Percentiles rank a stretch among this genome's conserved stretches.
Conservation (phyloP, 2,888 invertebrate species). For the Oxyteleia sp. region DNA sequence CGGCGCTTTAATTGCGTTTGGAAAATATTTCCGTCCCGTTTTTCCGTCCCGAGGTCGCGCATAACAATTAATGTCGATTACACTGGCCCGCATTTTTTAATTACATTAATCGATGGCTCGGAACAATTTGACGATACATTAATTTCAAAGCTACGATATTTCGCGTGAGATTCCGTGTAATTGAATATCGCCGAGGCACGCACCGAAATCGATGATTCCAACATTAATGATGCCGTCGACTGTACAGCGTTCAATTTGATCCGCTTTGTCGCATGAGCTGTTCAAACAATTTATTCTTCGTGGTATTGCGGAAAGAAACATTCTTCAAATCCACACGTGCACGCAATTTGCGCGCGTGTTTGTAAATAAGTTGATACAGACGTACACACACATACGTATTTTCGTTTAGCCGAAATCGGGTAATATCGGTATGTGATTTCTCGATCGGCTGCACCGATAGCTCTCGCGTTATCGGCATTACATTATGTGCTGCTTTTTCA, state of each 20-base stretch:
- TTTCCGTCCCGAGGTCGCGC: too few species aligned
- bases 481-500: slow-evolving; percentile 63
- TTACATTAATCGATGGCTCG: slow-evolving; percentile 37
- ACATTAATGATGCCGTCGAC: slow-evolving; percentile 39
- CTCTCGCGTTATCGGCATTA: slow-evolving; percentile 78
- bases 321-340: too few species aligned
- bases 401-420: slow-evolving; percentile 49
- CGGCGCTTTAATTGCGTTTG: too few species aligned
- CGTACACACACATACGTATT: slow-evolving; percentile 14
- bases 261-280: slow-evolving; percentile 60
- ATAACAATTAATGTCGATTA: too few species aligned
- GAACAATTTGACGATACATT: slow-evolving; percentile 22
- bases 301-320: slow-evolving; percentile 6
- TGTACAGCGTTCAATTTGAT: slow-evolving; percentile 40
- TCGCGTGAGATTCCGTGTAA: slow-evolving; percentile 11
- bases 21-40: too few species aligned
- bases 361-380: slow-evolving; percentile 35
- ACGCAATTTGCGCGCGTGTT: too few species aligned
- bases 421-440: slow-evolving; percentile 43
- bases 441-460: slow-evolving; percentile 73
- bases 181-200: slow-evolving; percentile 21
- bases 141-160: slow-evolving; percentile 15
- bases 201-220: slow-evolving; percentile 29
- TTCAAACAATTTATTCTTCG: slow-evolving; percentile 71
- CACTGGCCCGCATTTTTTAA: too few species aligned